Conservation (phyloP, 2,797 vertebrate species). For the Eulemur rubriventer region DNA sequence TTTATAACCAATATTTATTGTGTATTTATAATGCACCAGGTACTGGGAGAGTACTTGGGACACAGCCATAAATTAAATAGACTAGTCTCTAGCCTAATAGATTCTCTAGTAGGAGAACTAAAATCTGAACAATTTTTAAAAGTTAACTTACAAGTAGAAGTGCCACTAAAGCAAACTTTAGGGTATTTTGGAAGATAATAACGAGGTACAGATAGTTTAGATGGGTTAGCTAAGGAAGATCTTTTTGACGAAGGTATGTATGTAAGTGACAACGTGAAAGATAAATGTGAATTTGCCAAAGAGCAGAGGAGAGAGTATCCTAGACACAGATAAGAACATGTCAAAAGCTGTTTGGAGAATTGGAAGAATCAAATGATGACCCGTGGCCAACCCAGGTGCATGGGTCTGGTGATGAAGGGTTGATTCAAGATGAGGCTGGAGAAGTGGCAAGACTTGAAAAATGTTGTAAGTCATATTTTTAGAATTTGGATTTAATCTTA, state of each 20-base stretch:
- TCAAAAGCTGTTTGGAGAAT: background rate
- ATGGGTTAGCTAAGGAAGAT: background rate
- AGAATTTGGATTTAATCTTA: background rate
- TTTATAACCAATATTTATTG: background rate
- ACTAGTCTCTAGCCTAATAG: background rate
- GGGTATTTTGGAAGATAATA: background rate
- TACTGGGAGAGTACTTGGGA: background rate
- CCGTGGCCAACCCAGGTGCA: accelerated
- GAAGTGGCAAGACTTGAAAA: background rate
- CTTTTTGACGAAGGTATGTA: background rate
- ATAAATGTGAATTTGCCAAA: background rate
- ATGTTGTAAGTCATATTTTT: background rate
- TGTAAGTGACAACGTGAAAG: background rate
- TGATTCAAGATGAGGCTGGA: background rate
- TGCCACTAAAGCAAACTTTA: background rate
- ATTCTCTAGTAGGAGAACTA: background rate
- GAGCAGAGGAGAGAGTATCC: background rate
- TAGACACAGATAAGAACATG: background rate
- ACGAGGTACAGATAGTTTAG: background rate
- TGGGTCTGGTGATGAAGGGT: background rate
- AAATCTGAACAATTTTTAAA: background rate
- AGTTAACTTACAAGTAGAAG: background rate
- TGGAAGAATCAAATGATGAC: background rate
- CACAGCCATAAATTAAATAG: background rate
- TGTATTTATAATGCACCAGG: background rate